Evolutionary conservation across 2,113 vertebrate genomes (phyloP), one percentile per base, ranked within the genome.

Genomic region (Pterocles orientalis): DNA sequence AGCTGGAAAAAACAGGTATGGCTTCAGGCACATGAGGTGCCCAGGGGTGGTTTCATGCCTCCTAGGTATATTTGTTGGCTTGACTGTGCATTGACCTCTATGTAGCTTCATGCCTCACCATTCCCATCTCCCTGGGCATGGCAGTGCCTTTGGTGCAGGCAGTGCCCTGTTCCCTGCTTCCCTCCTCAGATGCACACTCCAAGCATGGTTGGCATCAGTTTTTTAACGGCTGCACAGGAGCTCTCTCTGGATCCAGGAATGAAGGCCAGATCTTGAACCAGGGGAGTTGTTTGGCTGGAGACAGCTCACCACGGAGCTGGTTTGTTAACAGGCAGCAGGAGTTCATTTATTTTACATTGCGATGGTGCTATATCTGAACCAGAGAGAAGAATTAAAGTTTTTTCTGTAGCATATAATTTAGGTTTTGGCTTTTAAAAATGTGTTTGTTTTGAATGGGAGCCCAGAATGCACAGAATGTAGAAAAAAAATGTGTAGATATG

Each of bases 401-500:
- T 91, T 95, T 71, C 36, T 80, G 21, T 69, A 84, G 77, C 13
- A 6, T 70, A 53, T 66, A 12, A 86, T 83, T 93, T 70, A 10
- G 9, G 0, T 84, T 92, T 86, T 75, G 47, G 64, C 69, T 86
- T 86, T 88, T 31, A 61, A 90, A 90, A 82, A 2, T 3, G 10
- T 70, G 23, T 81, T 94, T 91, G 33, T 78, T 88, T 97, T 93
- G 71, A 93, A 83, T 48, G 41, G 51, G 58, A 93, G 90, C 71
- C 75, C 86, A 86, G 79, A 85, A 90, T 70, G 68, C 75, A 76
- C 62, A 69, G 70, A 94, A 94, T 72, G 29, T 78, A 85, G 21
- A 69, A 89, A 91, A 91, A 96, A 90, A 53, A 31, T 76, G n/a
- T 61, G 57, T 45, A 73, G 71, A 72, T 60, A 61, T 3, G 3